phyloP scores from a whole-genome alignment of 2,888 invertebrate genomes.

The Drosophila yooni region DNA sequence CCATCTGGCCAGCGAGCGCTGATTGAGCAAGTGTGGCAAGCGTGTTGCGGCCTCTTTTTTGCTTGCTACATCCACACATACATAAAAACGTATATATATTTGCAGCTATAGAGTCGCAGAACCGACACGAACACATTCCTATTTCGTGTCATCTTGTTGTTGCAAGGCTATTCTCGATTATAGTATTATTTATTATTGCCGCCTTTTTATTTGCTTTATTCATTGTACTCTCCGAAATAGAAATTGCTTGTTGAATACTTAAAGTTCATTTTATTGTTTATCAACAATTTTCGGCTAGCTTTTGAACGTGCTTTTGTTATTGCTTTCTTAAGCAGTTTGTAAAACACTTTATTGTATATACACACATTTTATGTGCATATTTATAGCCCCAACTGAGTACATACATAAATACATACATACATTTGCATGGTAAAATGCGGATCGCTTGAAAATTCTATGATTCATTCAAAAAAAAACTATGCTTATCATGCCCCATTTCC shows the following conservation, averaged over 20 bases:
- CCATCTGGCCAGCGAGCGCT: slow-evolving; percentile 41
- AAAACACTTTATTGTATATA: slow-evolving; percentile 7
- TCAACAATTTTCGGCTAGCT: slow-evolving; percentile 46
- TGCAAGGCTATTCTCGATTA: slow-evolving; percentile 29
- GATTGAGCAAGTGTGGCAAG: slow-evolving; percentile 54
- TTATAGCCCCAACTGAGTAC: neutral
- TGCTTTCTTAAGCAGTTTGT: slow-evolving; percentile 2
- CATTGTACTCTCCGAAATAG: slow-evolving; percentile 13
- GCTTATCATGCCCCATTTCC: neutral
- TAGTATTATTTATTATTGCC: slow-evolving; percentile 18
- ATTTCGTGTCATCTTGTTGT: slow-evolving; percentile 28
- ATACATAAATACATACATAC: neutral
- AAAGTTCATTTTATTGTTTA: slow-evolving; percentile 57
- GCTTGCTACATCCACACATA: slow-evolving; percentile 22
- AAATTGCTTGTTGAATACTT: slow-evolving; percentile 29
- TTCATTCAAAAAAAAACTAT: neutral
- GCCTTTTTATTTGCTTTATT: slow-evolving; percentile 11
- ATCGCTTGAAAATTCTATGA: slow-evolving; percentile 4
- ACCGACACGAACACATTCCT: slow-evolving; percentile 17
- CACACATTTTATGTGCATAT: neutral
- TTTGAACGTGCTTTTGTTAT: slow-evolving; percentile 13
- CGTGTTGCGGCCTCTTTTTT: slow-evolving; percentile 32
- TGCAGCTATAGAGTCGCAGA: neutral
- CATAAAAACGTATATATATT: slow-evolving; percentile 1
- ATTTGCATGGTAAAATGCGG: slow-evolving; percentile 4